Percentiles rank a stretch among this genome's conserved stretches.
These are phyloP conservation scores for Yoshiicerus persimilis DNA, from an alignment of 1,140 invertebrate species.

Conservation along the genomic window DNA sequence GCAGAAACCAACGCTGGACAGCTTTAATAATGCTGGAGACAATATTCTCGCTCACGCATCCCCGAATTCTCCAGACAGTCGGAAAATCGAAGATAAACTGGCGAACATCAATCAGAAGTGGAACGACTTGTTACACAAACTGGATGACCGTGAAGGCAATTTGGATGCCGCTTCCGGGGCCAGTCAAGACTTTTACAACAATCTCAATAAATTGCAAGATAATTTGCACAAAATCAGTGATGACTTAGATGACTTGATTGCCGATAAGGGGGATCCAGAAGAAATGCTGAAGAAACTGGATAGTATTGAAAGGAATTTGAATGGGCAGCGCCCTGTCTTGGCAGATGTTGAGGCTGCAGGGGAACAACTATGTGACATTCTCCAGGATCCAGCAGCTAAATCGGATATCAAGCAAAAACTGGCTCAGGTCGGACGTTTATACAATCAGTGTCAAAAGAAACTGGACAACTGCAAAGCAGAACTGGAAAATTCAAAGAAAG, in stretches of 20 bases:
- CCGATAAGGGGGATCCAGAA: conserved; percentile 75
- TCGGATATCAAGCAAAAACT: conserved; percentile 89
- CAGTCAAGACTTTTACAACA: conserved; percentile 86
- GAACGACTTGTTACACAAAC: conserved; percentile 73
- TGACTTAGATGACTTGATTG: conserved; percentile 78
- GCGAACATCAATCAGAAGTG: conserved; percentile 63
- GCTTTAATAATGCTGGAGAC: conserved; percentile 78
- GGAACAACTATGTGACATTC: conserved; percentile 77
- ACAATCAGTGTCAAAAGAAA: conserved; percentile 82
- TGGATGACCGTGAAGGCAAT: conserved; percentile 80
- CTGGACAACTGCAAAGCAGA: conserved; percentile 85
- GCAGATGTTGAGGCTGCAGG: conserved; percentile 85
- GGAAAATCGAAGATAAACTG: conserved; percentile 66
- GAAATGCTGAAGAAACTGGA: conserved; percentile 79
- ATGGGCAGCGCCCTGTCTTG: conserved; percentile 79
- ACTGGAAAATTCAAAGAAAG: conserved; percentile 76
- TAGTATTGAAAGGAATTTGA: conserved; percentile 81
- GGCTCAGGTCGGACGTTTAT: conserved; percentile 75
- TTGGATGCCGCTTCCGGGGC: conserved; percentile 84
- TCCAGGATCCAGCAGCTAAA: conserved; percentile 86
- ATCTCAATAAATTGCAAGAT: conserved; percentile 73
- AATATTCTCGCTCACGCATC: conserved; percentile 71
- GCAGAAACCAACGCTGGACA: conserved; percentile 84
- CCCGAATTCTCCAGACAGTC: conserved; percentile 70
- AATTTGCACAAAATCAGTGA: conserved; percentile 82